phyloP scores from a whole-genome alignment of 2,113 vertebrate genomes.

The Gnathonemus longibarbis region DNA sequence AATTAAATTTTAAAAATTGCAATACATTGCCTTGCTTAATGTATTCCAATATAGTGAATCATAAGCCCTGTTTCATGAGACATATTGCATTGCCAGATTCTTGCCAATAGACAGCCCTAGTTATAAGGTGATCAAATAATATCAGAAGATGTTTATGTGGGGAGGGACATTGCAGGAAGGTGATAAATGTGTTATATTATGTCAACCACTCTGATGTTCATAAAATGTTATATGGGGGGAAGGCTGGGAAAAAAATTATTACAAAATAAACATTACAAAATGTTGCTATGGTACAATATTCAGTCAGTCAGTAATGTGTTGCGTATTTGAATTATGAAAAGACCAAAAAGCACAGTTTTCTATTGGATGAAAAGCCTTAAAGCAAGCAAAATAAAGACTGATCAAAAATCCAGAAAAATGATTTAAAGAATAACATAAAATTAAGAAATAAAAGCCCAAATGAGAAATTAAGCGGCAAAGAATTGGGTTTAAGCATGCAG shows the following conservation, averaged over 20 bases:
- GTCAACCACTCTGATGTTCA: neutral
- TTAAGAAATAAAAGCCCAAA: slow-evolving; percentile 24
- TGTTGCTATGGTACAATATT: neutral
- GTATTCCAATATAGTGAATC: too few species aligned
- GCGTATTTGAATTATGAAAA: neutral
- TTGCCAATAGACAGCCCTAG: too few species aligned
- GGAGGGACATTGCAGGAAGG: too few species aligned
- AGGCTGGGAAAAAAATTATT: neutral
- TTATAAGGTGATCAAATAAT: too few species aligned
- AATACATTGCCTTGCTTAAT: too few species aligned
- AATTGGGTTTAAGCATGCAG: slow-evolving; percentile 41
- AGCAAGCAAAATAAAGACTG: neutral
- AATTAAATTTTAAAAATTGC: too few species aligned
- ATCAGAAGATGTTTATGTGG: too few species aligned
- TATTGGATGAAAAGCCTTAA: neutral
- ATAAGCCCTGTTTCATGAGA: too few species aligned
- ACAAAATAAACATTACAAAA: neutral
- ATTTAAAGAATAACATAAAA: slow-evolving; percentile 36
- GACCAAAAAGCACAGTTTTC: neutral
- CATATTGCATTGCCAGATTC: too few species aligned
- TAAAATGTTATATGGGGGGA: neutral
- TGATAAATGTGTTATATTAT: neutral
- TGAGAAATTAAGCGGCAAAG: neutral
- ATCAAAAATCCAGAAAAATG: neutral
- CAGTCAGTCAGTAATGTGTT: neutral